Evolutionary conservation across 2,888 invertebrate species (phyloP), one percentile per base, ranked within the genome.

Genomic region (Agrochola lota): DNA sequence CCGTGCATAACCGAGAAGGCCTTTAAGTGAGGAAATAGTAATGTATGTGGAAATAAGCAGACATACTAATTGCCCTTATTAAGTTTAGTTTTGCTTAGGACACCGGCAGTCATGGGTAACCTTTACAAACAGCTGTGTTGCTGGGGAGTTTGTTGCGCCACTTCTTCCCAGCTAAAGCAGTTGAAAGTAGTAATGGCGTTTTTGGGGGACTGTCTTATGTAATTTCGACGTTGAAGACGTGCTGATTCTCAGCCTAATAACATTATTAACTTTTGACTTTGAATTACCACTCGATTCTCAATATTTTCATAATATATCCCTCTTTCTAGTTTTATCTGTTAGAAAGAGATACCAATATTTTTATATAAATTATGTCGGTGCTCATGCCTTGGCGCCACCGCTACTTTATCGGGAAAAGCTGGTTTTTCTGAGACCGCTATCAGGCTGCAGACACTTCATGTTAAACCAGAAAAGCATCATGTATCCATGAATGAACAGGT

Each of bases 391-490:
- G 11, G 17, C 35, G 23, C 57, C 15, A 11, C 9, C 15, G n/a
- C 17, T 17, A 30, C 23, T 46, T 55, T 59, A 78, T 73, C 73
- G 52, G 20, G 80, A 69, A 70, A 79, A 72, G 17, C 80, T 59
- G 62, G 83, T 79, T 75, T 74, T 46, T 30, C 12, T 35, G 26
- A 71, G 7, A 73, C 62, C 43, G 70, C 62, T 73, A 59, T 52
- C 69, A 71, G 15, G 15, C 64, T 70, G 20, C 43, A 69, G 40
- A 66, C 23, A 46, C 64, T 79, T 72, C 68, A 57, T 43, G 73
- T 78, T 68, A 67, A 75, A 80, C 84, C n/a, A 75, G 74, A 83
- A 83, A 68, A 66, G 15, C 20, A 35, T 68, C 71, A 82, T 77
- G 60, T 64, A 49, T 73, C 26, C 60, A 66, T 66, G 57, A 79